Evolutionary conservation across 2,797 vertebrate genomes (phyloP).

Genomic region (Nyctibius grandis): DNA sequence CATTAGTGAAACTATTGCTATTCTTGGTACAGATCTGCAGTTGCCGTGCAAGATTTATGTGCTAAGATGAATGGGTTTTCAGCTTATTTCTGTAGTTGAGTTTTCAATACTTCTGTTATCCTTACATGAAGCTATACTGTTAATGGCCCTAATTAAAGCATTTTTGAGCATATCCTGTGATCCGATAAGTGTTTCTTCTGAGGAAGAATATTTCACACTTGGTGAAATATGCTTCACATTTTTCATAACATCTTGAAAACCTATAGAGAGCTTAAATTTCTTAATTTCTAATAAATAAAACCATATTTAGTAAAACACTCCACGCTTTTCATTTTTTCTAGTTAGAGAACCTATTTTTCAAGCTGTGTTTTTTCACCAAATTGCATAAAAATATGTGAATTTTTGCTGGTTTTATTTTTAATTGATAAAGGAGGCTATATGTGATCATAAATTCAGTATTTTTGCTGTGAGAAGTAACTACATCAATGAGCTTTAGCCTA

Average conservation of each 20-base stretch:
- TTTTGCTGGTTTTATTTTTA: no score
- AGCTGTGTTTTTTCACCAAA: neutral
- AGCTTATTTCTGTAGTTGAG: neutral
- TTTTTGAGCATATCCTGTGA: neutral
- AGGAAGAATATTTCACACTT: accelerated
- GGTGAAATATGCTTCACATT: accelerated
- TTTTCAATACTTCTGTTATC: neutral
- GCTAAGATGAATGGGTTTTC: neutral
- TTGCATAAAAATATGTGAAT: accelerated
- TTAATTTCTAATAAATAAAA: neutral
- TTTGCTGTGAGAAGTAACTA: no score
- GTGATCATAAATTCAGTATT: no score
- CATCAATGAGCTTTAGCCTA: no score
- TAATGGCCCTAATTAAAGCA: neutral
- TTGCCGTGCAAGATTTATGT: neutral
- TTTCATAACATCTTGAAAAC: neutral
- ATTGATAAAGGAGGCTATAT: no score
- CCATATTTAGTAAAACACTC: neutral
- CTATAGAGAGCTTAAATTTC: neutral
- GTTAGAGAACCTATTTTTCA: neutral
- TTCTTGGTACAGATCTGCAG: neutral
- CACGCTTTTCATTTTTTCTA: neutral
- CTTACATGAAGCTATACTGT: neutral
- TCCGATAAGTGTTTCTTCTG: neutral
- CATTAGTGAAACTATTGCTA: neutral